A percentile compares a stretch with the other conserved stretches of the same genome.
Evolutionary conservation across 2,113 vertebrate genomes (phyloP).

Genomic region (Sinosuthora webbiana): DNA sequence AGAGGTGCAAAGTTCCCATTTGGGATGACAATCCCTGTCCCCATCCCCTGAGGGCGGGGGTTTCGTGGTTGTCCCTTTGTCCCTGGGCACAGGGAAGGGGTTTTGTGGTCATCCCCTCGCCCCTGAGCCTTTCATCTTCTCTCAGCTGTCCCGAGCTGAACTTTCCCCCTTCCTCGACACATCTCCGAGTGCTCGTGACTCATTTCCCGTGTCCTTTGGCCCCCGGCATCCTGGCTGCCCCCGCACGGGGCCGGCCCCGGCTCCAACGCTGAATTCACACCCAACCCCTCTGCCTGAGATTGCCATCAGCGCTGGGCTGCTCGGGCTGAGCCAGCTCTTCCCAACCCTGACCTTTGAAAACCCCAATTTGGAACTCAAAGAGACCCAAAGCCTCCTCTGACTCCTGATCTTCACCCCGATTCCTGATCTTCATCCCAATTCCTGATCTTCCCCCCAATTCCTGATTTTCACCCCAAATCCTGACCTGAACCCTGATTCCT

Average conservation of each 20-base stretch:
- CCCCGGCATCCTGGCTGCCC: not conserved
- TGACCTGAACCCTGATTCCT: not conserved
- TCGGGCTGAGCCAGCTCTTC: not conserved
- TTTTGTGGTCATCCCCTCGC: rapidly evolving
- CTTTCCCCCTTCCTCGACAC: rapidly evolving
- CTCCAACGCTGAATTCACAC: not conserved
- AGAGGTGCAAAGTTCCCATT: not conserved
- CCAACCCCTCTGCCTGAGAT: not conserved
- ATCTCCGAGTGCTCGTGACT: not conserved
- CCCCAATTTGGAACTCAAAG: not conserved
- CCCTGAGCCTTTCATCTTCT: rapidly evolving
- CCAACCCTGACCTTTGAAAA: not conserved
- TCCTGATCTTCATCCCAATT: not conserved
- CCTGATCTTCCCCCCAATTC: not conserved
- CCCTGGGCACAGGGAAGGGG: rapidly evolving
- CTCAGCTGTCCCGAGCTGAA: not conserved
- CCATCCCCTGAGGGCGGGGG: rapidly evolving
- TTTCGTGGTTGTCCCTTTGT: rapidly evolving
- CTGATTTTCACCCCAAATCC: not conserved
- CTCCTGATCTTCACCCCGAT: not conserved
- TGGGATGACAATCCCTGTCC: rapidly evolving
- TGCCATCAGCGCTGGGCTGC: not conserved
- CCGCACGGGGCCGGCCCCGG: not conserved
- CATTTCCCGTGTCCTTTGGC: constrained; percentile 12
- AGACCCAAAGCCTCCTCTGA: not conserved